Percentiles rank a stretch among this genome's conserved stretches.
Conservation (phyloP, 1,140 invertebrate species). For the Pseudomyrmex flavicornis region DNA sequence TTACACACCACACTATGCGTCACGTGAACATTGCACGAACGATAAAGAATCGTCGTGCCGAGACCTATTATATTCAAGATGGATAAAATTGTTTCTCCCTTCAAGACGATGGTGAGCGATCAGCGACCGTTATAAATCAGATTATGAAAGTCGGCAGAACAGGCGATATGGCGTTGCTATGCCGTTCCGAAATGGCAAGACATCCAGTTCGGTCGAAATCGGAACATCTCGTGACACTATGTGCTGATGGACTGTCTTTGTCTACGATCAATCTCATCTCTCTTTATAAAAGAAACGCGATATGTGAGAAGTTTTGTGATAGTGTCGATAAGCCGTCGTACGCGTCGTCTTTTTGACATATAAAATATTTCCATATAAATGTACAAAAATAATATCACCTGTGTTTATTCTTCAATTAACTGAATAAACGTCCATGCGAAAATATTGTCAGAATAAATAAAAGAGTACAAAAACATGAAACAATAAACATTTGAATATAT, state of each 20-base stretch:
- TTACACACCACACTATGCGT: neutral
- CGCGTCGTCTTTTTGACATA: neutral
- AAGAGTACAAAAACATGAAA: no score
- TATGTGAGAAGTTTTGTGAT: constrained; percentile 8
- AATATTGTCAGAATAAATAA: no score
- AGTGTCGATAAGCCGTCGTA: neutral
- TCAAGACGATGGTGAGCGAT: constrained; percentile 43
- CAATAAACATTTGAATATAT: no score
- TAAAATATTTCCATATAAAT: neutral
- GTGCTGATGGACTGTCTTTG: constrained; percentile 42
- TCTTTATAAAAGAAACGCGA: constrained; percentile 51
- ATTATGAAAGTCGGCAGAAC: constrained; percentile 40
- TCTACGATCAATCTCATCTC: constrained; percentile 67
- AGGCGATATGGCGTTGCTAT: constrained; percentile 33
- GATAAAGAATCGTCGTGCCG: neutral
- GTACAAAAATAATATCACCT: neutral
- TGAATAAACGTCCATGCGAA: no score
- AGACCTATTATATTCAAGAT: constrained; percentile 41
- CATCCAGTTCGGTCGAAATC: constrained; percentile 27
- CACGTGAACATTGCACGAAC: constrained; percentile 3
- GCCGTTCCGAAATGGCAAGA: neutral
- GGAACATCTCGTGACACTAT: constrained; percentile 30
- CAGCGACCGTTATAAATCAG: constrained; percentile 52
- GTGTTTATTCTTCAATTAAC: no score
- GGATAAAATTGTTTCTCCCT: constrained; percentile 49